Percentiles rank a stretch among this genome's conserved stretches.
These are phyloP conservation scores for Agonopterix alstromeriana DNA, from an alignment of 2,888 invertebrate genomes.

Conservation along the genomic window DNA sequence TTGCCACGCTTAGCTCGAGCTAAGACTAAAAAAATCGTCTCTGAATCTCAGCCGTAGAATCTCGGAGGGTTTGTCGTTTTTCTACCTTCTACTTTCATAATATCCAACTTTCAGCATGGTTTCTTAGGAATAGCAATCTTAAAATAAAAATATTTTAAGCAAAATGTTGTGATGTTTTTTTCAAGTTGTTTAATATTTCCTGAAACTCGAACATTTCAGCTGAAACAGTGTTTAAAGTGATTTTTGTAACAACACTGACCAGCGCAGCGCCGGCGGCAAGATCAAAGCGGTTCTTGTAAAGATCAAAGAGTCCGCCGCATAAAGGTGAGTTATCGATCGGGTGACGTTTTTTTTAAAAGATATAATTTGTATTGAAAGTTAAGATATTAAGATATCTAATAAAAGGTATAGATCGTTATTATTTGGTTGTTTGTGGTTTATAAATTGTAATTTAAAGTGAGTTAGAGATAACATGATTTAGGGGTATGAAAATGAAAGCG, in stretches of 20 bases:
- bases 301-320: conserved; percentile 43
- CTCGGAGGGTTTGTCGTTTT: no score
- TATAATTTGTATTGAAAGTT: conserved; percentile 11
- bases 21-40: no score
- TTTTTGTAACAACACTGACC: conserved; percentile 49
- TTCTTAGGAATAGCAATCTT: no score
- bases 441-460: neutral
- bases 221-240: conserved; percentile 41
- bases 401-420: conserved; percentile 5
- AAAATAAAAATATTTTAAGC: no score
- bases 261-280: conserved; percentile 42
- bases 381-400: conserved; percentile 5
- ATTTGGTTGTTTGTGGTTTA: conserved; percentile 1
- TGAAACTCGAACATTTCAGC: conserved; percentile 27
- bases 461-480: no score
- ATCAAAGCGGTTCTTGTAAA: conserved; percentile 38
- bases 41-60: no score
- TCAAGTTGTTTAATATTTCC: conserved; percentile 7
- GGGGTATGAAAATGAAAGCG: no score
- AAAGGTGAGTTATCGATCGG: conserved; percentile 19
- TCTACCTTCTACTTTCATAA: no score
- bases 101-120: no score
- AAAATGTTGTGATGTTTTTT: neutral
- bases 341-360: conserved; percentile 24
- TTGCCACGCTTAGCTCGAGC: no score